Conservation (phyloP, 1,140 invertebrate genomes). For the Aphelenchoides besseyi region DNA sequence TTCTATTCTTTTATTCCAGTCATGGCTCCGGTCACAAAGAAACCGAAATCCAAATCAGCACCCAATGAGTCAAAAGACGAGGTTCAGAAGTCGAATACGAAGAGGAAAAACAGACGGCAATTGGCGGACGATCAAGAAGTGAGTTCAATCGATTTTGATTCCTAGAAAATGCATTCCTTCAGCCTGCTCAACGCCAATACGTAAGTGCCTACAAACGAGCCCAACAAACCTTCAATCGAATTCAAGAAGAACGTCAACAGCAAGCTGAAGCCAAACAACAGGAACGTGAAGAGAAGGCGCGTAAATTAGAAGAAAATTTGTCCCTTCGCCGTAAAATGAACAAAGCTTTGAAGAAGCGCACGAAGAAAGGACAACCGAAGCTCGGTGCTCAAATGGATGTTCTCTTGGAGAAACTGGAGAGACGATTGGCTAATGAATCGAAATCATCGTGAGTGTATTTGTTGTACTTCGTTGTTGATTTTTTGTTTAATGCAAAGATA, state of each 20-base stretch:
- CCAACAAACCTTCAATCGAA: constrained; percentile 32
- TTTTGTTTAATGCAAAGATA: neutral
- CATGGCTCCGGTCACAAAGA: neutral
- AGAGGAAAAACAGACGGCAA: too few species aligned
- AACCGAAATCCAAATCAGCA: neutral
- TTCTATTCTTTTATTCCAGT: constrained; percentile 7
- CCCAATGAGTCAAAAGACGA: neutral
- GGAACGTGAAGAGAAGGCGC: constrained; percentile 27
- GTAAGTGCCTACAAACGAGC: constrained; percentile 48
- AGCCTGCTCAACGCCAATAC: constrained; percentile 11
- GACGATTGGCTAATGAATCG: constrained; percentile 17
- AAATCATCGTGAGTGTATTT: constrained; percentile 12
- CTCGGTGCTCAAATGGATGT: constrained; percentile 45
- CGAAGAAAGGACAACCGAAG: constrained; percentile 46
- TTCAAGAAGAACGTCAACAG: constrained; percentile 35
- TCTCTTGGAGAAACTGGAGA: constrained; percentile 42
- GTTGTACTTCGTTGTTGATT: constrained; percentile 10
- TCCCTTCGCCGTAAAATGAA: constrained; percentile 38
- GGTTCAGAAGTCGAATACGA: neutral
- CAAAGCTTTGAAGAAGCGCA: constrained; percentile 38
- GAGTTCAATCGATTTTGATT: neutral
- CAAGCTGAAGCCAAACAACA: constrained; percentile 21
- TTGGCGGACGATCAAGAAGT: too few species aligned
- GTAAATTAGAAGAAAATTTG: constrained; percentile 30
- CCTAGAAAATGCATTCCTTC: neutral